Conservation (phyloP, 37 sponge, comb jelly and placozoan genomes). For the Geodia barretti region DNA sequence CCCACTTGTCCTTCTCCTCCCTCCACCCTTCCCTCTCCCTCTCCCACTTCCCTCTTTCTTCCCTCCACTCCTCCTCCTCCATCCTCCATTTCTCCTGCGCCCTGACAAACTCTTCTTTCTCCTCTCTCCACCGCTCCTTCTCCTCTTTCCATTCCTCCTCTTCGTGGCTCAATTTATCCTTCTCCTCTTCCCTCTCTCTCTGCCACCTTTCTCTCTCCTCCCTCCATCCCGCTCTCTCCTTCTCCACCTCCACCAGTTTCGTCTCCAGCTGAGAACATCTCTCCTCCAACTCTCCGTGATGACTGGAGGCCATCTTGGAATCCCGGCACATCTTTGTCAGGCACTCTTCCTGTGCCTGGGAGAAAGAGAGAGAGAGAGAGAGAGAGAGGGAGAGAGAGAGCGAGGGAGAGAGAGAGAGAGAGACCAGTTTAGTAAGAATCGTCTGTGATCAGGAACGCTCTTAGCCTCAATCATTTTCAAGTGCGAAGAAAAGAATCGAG, state of each 20-base stretch:
- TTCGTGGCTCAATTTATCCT: background rate
- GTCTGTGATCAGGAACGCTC: too few relatives aligned
- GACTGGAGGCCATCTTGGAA: too few relatives aligned
- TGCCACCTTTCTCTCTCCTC: background rate
- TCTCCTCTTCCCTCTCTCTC: background rate
- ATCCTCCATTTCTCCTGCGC: background rate
- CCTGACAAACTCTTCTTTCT: background rate
- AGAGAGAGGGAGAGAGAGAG: background rate
- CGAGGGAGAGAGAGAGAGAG: too few relatives aligned
- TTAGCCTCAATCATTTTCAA: too few relatives aligned
- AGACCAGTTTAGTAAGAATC: too few relatives aligned
- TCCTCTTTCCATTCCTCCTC: background rate
- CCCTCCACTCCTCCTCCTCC: background rate
- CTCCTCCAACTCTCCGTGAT: too few relatives aligned
- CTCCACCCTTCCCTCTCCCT: background rate
- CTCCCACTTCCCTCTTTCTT: background rate
- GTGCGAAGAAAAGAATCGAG: too few relatives aligned
- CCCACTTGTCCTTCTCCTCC: background rate
- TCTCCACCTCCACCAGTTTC: slow-evolving; percentile 13
- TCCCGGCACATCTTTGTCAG: too few relatives aligned
- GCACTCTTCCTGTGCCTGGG: slow-evolving; percentile 27
- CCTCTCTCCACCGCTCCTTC: background rate
- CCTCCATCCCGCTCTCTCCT: background rate
- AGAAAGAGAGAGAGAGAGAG: slow-evolving; percentile 25
- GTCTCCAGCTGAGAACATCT: slow-evolving; percentile 17